Percentiles rank a stretch among this genome's conserved stretches.
Evolutionary conservation across 2,113 vertebrate genomes (phyloP).

Genomic region (Perca schrenkii): DNA sequence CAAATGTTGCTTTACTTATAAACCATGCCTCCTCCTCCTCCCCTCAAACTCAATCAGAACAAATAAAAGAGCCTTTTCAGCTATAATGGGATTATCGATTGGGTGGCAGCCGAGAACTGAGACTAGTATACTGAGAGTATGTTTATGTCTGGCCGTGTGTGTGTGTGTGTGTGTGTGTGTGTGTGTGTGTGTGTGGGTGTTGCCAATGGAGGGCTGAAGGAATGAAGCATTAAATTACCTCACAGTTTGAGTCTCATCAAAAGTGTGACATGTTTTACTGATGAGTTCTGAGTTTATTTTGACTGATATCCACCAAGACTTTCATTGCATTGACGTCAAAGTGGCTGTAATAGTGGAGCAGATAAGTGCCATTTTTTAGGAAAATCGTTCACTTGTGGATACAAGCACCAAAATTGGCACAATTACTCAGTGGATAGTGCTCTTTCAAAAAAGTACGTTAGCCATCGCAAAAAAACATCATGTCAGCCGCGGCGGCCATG

Average conservation of each 20-base stretch:
- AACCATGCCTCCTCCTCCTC: slow-evolving; percentile 46
- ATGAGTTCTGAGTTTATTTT: slow-evolving; percentile 52
- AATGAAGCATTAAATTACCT: slow-evolving; percentile 68
- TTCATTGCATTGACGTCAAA: slow-evolving; percentile 36
- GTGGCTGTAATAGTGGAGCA: too few species aligned
- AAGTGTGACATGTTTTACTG: slow-evolving; percentile 60
- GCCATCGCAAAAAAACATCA: too few species aligned
- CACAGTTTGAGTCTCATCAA: slow-evolving; percentile 62
- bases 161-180: slow-evolving; percentile 13
- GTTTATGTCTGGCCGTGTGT: slow-evolving; percentile 31
- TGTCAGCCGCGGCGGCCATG: too few species aligned
- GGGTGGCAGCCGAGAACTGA: slow-evolving; percentile 56
- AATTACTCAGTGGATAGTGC: too few species aligned
- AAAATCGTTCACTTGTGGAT: too few species aligned
- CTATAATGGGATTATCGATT: slow-evolving; percentile 76
- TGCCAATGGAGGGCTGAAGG: slow-evolving; percentile 41
- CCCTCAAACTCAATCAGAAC: slow-evolving; percentile 67
- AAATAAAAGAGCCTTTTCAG: slow-evolving; percentile 72
- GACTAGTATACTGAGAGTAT: slow-evolving; percentile 40
- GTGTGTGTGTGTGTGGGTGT: slow-evolving; percentile 31
- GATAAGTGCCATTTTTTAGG: too few species aligned
- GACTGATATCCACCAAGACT: slow-evolving; percentile 26
- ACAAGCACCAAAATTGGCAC: too few species aligned
- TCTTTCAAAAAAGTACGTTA: too few species aligned
- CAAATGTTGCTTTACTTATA: slow-evolving; percentile 73